A percentile compares a stretch with the other conserved stretches of the same genome.
Evolutionary conservation across 2,888 invertebrate genomes (phyloP).

Genomic region (Polyommatus icarus): DNA sequence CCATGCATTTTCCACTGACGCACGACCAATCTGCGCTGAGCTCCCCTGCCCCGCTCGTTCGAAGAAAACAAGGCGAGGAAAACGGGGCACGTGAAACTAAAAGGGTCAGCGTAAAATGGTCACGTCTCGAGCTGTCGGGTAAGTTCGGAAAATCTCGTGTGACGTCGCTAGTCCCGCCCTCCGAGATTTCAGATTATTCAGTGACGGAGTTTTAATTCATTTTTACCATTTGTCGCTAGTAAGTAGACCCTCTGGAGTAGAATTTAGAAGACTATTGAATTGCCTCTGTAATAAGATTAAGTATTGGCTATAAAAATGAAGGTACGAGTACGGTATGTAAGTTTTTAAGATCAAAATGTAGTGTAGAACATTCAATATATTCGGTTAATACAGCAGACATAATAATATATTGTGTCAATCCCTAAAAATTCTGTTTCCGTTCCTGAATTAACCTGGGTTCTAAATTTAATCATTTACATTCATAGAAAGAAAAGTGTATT

Average conservation of each 20-base stretch:
- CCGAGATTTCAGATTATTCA: conserved; percentile 44
- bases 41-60: conserved; percentile 44
- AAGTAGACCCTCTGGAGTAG: not conserved
- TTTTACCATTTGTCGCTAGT: not conserved
- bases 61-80: not conserved
- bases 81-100: conserved; percentile 32
- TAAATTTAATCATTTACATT: no score
- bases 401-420: no score
- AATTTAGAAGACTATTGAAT: not conserved
- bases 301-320: no score
- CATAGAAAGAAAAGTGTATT: no score
- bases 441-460: no score
- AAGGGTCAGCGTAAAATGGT: conserved; percentile 51
- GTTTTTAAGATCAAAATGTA: no score
- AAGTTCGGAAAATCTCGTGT: conserved; percentile 61
- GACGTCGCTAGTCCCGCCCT: conserved; percentile 62
- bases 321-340: no score
- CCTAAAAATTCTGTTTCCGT: no score
- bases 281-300: no score
- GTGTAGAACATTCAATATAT: no score
- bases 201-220: not conserved
- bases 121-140: conserved; percentile 48
- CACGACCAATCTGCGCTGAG: conserved; percentile 48
- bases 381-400: no score
- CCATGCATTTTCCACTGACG: conserved; percentile 55